Evolutionary conservation across 1,140 invertebrate species (phyloP).

Genomic region (Colletes latitarsis): DNA sequence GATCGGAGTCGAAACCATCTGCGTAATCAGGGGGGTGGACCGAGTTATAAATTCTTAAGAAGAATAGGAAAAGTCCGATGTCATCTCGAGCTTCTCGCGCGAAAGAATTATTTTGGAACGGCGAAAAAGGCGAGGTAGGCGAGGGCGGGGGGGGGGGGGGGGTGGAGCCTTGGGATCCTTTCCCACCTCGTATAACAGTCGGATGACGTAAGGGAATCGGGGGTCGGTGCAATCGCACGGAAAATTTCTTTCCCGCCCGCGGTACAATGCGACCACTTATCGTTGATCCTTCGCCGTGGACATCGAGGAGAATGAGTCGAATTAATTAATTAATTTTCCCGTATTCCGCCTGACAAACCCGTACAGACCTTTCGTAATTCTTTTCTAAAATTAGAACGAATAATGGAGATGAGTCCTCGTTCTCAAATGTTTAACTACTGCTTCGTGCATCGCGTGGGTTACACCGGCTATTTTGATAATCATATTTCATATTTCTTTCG

Average conservation of each 20-base stretch:
- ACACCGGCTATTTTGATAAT: no score
- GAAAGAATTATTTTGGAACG: conserved; percentile 56
- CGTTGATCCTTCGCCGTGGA: not conserved
- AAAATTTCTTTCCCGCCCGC: conserved; percentile 40
- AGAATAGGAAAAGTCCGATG: conserved; percentile 18
- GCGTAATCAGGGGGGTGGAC: not conserved
- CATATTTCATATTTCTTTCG: no score
- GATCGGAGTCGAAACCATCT: not conserved
- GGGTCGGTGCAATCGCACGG: conserved; percentile 23
- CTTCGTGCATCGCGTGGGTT: not conserved
- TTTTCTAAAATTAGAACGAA: not conserved
- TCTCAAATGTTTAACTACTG: not conserved
- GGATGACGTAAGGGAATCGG: conserved; percentile 39
- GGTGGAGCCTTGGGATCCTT: conserved; percentile 43
- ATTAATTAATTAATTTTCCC: conserved; percentile 38
- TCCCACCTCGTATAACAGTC: conserved; percentile 41
- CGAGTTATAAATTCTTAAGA: conserved; percentile 24
- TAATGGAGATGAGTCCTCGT: not conserved
- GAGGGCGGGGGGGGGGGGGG: not conserved
- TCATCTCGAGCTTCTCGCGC: conserved; percentile 1
- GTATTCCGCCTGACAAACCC: not conserved
- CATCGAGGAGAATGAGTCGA: conserved; percentile 16
- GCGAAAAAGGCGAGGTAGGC: conserved; percentile 2
- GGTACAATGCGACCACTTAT: not conserved
- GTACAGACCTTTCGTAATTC: not conserved